phyloP scores from a whole-genome alignment of 2,888 invertebrate species.

The Limulus polyphemus region DNA sequence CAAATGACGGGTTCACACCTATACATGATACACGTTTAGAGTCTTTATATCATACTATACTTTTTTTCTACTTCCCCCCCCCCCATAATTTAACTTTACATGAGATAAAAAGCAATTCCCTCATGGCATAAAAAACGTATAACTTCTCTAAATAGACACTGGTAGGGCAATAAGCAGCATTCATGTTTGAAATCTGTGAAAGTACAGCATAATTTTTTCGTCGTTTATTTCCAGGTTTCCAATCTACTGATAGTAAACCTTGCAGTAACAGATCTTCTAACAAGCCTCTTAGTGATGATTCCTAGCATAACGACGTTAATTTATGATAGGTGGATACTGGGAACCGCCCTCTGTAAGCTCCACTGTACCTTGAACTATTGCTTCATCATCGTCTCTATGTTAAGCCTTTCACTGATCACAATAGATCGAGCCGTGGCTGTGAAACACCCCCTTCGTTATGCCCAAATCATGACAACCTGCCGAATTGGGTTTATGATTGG shows the following conservation, averaged over 20 bases:
- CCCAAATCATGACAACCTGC: constrained; percentile 21
- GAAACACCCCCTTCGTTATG: constrained; percentile 31
- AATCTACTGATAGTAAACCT: constrained; percentile 11
- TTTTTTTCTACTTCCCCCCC: too few species aligned
- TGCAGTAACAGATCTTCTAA: constrained; percentile 7
- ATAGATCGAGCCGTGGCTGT: constrained; percentile 34
- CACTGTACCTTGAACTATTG: constrained; percentile 35
- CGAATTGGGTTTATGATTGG: not conserved
- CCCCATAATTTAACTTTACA: too few species aligned
- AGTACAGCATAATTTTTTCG: too few species aligned
- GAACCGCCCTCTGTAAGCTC: constrained; percentile 26
- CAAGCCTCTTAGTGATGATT: constrained; percentile 9
- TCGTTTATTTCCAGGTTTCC: too few species aligned
- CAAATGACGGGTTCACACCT: too few species aligned
- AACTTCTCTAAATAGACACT: too few species aligned
- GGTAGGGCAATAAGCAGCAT: too few species aligned
- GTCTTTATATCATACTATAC: too few species aligned
- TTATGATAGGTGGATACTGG: constrained; percentile 11
- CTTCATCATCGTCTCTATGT: constrained; percentile 36
- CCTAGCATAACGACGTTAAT: constrained; percentile 9
- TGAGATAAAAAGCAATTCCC: too few species aligned
- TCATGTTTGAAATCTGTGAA: too few species aligned
- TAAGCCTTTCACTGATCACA: constrained; percentile 35
- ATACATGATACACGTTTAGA: too few species aligned
- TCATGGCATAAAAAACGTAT: too few species aligned